Percentiles rank a stretch among this genome's conserved stretches.
These are phyloP conservation scores for Eretmocerus hayati DNA, from an alignment of 2,888 invertebrate genomes.

Conservation along the genomic window DNA sequence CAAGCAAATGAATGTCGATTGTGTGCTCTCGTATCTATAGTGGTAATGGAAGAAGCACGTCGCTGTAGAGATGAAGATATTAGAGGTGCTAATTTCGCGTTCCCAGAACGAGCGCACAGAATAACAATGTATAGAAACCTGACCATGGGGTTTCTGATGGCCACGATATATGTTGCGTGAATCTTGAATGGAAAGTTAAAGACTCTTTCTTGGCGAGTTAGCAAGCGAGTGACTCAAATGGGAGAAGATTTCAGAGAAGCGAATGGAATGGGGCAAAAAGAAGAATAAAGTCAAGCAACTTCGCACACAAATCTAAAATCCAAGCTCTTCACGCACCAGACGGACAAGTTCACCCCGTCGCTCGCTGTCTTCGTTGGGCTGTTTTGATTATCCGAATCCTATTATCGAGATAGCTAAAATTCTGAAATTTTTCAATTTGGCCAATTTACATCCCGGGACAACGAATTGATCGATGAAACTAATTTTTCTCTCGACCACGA, in stretches of 20 bases:
- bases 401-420: constrained; percentile 9
- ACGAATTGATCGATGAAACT: neutral
- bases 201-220: constrained; percentile 6
- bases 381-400: no score
- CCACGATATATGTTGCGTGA: constrained; percentile 9
- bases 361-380: no score
- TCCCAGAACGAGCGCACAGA: neutral
- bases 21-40: no score
- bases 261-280: neutral
- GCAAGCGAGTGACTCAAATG: no score
- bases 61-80: no score
- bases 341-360: no score
- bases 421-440: constrained; percentile 5
- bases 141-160: neutral
- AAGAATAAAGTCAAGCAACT: neutral
- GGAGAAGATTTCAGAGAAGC: constrained; percentile 8
- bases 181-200: constrained; percentile 20
- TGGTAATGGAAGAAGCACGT: no score
- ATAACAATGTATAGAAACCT: constrained; percentile 10
- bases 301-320: no score
- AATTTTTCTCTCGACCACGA: neutral
- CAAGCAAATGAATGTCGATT: no score
- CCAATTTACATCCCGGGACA: neutral
- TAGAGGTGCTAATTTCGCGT: constrained; percentile 12
- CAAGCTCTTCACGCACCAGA: no score